Conservation (phyloP, 35 echinoderm and acorn worm species). For the Acanthaster planci region DNA sequence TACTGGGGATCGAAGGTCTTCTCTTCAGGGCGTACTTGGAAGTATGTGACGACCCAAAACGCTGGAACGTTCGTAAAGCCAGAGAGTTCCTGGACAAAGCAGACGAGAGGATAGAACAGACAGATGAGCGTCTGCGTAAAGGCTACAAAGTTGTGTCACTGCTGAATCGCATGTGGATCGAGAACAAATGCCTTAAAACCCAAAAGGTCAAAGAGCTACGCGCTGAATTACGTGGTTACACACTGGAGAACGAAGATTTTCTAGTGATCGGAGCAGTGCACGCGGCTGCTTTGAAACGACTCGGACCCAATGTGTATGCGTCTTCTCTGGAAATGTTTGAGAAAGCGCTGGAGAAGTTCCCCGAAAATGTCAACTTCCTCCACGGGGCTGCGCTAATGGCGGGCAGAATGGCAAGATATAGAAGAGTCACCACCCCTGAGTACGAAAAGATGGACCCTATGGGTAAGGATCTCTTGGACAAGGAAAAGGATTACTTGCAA, state of each 20-base stretch:
- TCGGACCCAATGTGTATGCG: not conserved
- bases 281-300: not conserved
- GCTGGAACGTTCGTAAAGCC: not conserved
- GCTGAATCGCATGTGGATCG: slow-evolving; percentile 8
- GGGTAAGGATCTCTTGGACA: not conserved
- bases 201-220: not conserved
- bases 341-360: not conserved
- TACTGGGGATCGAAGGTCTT: not conserved
- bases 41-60: not conserved
- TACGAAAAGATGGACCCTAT: not conserved
- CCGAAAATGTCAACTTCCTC: not conserved
- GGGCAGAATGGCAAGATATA: not conserved
- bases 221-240: not conserved
- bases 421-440: not conserved
- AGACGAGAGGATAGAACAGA: not conserved
- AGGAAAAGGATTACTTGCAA: not conserved
- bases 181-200: not conserved
- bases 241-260: not conserved
- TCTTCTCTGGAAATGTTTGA: not conserved
- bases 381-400: not conserved
- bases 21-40: not conserved
- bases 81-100: not conserved
- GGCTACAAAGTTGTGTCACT: not conserved
- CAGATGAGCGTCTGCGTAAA: not conserved
- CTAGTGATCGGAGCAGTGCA: not conserved